These are phyloP conservation scores for Shinisaurus crocodilurus DNA, from an alignment of 2,113 vertebrate genomes.

Conservation along the genomic window DNA sequence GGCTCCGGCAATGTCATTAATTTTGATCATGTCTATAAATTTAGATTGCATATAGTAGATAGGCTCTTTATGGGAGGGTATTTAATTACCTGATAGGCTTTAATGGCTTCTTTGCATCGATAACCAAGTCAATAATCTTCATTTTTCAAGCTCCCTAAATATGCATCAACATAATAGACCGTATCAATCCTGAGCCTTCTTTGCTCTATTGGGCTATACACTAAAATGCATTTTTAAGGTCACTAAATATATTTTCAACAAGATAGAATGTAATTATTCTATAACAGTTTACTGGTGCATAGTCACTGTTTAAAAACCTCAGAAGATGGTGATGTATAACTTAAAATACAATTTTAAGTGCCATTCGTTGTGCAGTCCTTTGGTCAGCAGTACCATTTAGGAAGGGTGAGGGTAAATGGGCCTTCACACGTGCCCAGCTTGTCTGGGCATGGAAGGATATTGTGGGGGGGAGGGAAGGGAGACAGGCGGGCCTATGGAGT, in stretches of 20 bases:
- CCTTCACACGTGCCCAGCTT: too few relatives aligned
- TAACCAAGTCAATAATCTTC: constrained; percentile 70
- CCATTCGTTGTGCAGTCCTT: constrained; percentile 50
- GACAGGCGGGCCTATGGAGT: too few relatives aligned
- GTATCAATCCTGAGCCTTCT: constrained; percentile 46
- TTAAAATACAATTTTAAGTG: constrained; percentile 59
- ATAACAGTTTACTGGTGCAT: constrained; percentile 66
- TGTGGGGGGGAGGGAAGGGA: too few relatives aligned
- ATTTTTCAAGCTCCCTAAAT: constrained; percentile 67
- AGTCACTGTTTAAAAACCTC: constrained; percentile 65
- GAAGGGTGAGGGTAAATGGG: too few relatives aligned
- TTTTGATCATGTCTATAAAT: constrained; percentile 68
- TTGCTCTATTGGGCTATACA: constrained; percentile 56
- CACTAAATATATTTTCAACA: constrained; percentile 69
- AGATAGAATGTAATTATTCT: constrained; percentile 66
- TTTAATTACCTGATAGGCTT: constrained; percentile 71
- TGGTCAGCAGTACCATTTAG: not conserved
- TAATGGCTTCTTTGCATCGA: constrained; percentile 67
- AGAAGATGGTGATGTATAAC: constrained; percentile 64
- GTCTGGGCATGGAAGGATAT: too few relatives aligned
- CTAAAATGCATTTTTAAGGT: constrained; percentile 63
- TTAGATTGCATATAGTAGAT: constrained; percentile 56
- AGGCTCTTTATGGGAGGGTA: constrained; percentile 57
- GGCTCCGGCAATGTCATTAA: constrained; percentile 54
- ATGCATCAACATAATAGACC: constrained; percentile 46